Conservation (phyloP, 2,113 vertebrate species). For the Tachuris rubrigastra region DNA sequence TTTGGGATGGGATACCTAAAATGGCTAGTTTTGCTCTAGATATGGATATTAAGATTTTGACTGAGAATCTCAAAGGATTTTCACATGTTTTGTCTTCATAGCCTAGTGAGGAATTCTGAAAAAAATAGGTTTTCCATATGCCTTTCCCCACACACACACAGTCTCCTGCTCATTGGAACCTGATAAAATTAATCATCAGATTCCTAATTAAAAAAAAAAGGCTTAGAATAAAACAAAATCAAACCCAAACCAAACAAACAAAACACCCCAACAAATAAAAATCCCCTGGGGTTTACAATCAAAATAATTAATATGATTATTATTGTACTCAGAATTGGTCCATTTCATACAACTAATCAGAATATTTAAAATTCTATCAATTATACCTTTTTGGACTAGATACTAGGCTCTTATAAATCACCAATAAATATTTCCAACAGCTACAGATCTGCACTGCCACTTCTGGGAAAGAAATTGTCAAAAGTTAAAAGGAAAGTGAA, state of each 20-base stretch:
- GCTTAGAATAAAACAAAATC: neutral
- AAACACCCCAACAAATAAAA: neutral
- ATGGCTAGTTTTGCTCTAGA: neutral
- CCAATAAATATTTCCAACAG: neutral
- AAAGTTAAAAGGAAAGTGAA: neutral
- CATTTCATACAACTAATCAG: neutral
- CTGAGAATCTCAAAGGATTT: neutral
- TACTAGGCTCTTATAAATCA: neutral
- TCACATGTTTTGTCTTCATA: neutral
- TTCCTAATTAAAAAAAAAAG: neutral
- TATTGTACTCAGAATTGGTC: neutral
- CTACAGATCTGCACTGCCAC: neutral
- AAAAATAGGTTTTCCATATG: neutral
- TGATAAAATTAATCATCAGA: neutral
- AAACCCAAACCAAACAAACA: neutral
- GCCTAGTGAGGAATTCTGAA: neutral
- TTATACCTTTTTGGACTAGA: neutral
- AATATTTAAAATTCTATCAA: neutral
- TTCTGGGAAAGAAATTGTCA: neutral
- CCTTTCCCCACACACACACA: neutral
- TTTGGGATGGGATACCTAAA: neutral
- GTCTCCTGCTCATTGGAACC: rapidly evolving
- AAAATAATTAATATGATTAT: neutral
- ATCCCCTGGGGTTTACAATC: neutral
- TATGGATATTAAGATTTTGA: neutral